Evolutionary conservation across 35 echinoderm and acorn worm genomes (phyloP), one percentile per base, ranked within the genome.

Genomic region (Acanthaster planci): DNA sequence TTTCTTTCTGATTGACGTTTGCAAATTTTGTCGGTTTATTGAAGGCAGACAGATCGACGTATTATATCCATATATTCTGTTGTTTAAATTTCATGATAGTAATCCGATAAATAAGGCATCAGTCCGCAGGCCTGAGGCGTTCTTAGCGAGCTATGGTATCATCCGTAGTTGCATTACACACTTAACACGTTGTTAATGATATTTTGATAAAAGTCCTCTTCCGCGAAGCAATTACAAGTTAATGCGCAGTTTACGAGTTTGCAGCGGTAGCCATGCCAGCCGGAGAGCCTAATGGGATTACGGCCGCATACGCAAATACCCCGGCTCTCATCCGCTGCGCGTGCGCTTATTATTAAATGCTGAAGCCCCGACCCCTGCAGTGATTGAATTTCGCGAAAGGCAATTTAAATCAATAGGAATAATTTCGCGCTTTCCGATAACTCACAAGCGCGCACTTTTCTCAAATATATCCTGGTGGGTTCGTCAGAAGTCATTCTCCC

Each of bases 151-250:
- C 19, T 29, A 26, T 72, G 21, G 64, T 29, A 72, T 72, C 30
- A 72, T 72, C 26, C 12, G 23, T 72, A 72, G 64, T 72, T 72
- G 64, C 64, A 72, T 72, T 72, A 72, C 64, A 72, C 64, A 72
- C 64, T 72, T 72, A 72, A 72, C 64, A 72, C 64, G 64, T 21
- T 72, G 64, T 72, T 72, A 72, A 72, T 72, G 64, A 72, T 72
- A 72, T 72, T 72, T 72, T 72, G 64, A 72, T 72, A 72, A 72
- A 47, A 72, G 64, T 72, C 34, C 19, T 29, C 23, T 29, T 72
- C 30, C 23, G 64, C 34, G 64, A 10, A 72, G 64, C 64, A 72
- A 26, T 72, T 72, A 72, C 64, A 72, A 72, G 64, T 72, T 72
- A 72, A 72, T 72, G 8, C 64, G 64, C 34, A 29, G 64, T 72